These are phyloP conservation scores for Macrostomum lignano DNA, from an alignment of 1,140 invertebrate species.

Conservation along the genomic window DNA sequence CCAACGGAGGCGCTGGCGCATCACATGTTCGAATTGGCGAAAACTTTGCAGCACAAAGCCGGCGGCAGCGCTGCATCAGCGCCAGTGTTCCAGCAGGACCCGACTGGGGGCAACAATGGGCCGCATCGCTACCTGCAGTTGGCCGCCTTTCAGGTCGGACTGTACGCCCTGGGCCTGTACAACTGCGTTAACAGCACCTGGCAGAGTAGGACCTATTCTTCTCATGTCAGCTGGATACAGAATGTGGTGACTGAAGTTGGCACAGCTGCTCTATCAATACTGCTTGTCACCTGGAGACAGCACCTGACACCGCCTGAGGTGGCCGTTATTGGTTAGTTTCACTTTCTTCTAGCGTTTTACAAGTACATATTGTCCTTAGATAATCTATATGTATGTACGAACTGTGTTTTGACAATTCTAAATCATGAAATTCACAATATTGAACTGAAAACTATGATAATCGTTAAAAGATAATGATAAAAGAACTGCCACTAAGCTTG, in stretches of 20 bases:
- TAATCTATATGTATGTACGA: no score
- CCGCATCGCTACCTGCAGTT: constrained; percentile 73
- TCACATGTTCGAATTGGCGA: constrained; percentile 89
- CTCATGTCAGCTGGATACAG: constrained; percentile 90
- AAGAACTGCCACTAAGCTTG: no score
- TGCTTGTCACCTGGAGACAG: constrained; percentile 88
- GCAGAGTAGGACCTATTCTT: constrained; percentile 82
- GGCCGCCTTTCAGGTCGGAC: constrained; percentile 79
- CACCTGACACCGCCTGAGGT: constrained; percentile 87
- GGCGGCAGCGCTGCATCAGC: constrained; percentile 64
- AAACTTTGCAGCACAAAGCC: constrained; percentile 66
- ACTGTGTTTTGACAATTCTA: no score
- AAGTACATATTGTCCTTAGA: no score
- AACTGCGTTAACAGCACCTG: constrained; percentile 88
- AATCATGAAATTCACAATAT: no score
- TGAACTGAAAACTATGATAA: no score
- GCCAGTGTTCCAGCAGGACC: constrained; percentile 46
- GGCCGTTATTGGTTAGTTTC: no score
- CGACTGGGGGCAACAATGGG: no score
- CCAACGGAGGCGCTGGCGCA: constrained; percentile 82
- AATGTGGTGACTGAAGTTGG: constrained; percentile 53
- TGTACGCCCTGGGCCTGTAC: constrained; percentile 79
- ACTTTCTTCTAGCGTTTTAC: no score
- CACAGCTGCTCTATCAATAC: constrained; percentile 62
- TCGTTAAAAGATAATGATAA: no score